phyloP scores from a whole-genome alignment of 1,140 invertebrate genomes.

The Sinonovacula constricta region DNA sequence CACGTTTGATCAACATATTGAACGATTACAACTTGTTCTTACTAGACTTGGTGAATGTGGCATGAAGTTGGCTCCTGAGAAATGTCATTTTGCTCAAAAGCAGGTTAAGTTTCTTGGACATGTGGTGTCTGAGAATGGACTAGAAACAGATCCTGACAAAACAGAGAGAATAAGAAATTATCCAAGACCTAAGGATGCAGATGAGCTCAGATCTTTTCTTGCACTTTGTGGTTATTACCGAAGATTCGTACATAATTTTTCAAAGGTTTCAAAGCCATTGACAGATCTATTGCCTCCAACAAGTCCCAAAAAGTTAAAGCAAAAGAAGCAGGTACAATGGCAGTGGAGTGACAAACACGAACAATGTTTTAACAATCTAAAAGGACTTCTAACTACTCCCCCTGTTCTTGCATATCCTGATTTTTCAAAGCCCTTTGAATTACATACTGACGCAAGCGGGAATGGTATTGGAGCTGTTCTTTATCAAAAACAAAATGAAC shows the following conservation, averaged over 20 bases:
- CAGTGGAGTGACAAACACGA: conserved; percentile 16
- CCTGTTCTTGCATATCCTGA: conserved; percentile 58
- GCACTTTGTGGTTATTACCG: conserved; percentile 72
- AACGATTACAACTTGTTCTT: conserved; percentile 38
- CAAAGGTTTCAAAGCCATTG: conserved; percentile 54
- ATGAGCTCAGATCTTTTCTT: conserved; percentile 66
- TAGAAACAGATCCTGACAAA: conserved; percentile 63
- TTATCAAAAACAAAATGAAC: conserved; percentile 49
- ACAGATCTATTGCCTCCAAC: conserved; percentile 42
- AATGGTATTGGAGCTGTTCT: conserved; percentile 65
- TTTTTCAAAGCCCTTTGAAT: conserved; percentile 40
- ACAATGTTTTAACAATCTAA: conserved; percentile 49
- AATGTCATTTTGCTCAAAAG: conserved; percentile 73
- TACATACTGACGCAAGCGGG: conserved; percentile 53
- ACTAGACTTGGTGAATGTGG: conserved; percentile 30
- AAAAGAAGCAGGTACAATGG: neutral
- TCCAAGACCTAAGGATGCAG: conserved; percentile 65
- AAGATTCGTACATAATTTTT: conserved; percentile 62
- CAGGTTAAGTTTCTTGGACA: conserved; percentile 61
- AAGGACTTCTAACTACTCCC: conserved; percentile 35
- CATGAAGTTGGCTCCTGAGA: conserved; percentile 38
- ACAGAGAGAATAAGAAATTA: conserved; percentile 59
- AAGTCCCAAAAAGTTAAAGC: neutral
- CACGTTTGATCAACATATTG: conserved; percentile 39
- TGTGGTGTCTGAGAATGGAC: conserved; percentile 55